Percentiles rank a stretch among this genome's conserved stretches.
Conservation (phyloP, 1,140 invertebrate species). For the Diachasmimorpha longicaudata region DNA sequence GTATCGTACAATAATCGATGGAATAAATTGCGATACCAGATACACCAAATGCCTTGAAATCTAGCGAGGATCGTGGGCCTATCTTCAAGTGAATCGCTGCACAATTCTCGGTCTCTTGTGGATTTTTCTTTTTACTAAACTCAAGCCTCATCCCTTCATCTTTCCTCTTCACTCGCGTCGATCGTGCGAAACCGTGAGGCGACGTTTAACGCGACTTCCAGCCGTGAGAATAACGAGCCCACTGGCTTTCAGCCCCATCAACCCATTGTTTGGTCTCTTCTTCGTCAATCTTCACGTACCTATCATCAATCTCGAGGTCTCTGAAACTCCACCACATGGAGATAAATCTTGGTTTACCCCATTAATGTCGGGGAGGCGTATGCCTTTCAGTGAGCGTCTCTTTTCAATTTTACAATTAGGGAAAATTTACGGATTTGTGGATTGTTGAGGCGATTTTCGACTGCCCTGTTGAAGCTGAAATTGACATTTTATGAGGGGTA, state of each 20-base stretch:
- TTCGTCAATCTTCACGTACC: constrained; percentile 5
- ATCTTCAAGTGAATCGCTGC: background rate
- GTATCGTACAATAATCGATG: background rate
- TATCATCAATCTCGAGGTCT: background rate
- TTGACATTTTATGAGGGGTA: too few relatives aligned
- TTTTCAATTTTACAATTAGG: background rate
- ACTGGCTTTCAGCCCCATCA: background rate
- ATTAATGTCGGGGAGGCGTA: background rate
- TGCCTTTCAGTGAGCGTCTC: background rate
- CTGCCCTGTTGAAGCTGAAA: background rate
- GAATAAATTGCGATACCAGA: background rate
- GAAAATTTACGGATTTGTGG: background rate
- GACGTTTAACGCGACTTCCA: constrained; percentile 7
- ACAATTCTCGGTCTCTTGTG: background rate
- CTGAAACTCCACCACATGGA: background rate
- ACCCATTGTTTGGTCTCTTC: constrained; percentile 1
- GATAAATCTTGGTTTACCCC: constrained; percentile 1
- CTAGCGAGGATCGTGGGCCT: background rate
- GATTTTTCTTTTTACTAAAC: background rate
- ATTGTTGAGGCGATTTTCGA: background rate
- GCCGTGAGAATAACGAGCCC: constrained; percentile 1
- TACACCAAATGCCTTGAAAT: background rate
- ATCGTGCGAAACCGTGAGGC: background rate
- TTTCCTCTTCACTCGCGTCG: background rate
- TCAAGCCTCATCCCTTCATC: background rate